phyloP scores from a whole-genome alignment of 23 tunicate genomes.

The Trididemnum nubilum region DNA sequence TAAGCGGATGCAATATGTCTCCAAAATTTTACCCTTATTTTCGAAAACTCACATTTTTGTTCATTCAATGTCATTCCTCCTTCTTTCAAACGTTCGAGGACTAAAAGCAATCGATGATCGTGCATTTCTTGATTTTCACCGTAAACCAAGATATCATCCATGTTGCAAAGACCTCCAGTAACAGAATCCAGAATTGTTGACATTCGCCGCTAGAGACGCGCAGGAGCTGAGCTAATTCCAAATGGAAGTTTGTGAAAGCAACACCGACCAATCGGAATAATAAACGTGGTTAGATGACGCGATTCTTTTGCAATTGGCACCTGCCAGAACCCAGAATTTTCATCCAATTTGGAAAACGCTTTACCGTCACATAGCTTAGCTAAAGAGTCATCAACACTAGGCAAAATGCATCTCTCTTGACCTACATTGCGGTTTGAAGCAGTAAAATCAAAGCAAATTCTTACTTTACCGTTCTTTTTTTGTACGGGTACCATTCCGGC shows the following conservation, averaged over 20 bases:
- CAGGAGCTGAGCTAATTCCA: constrained; percentile 42
- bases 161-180: not conserved
- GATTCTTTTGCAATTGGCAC: constrained; percentile 10
- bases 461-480: constrained; percentile 34
- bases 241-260: constrained; percentile 45
- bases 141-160: not conserved
- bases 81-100: not conserved
- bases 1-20: not conserved
- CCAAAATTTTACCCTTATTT: not conserved
- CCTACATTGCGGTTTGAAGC: not conserved
- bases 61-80: constrained; percentile 12
- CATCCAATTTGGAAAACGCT: constrained; percentile 35
- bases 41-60: constrained; percentile 22
- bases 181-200: not conserved
- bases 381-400: constrained; percentile 37
- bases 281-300: constrained; percentile 13
- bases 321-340: constrained; percentile 56
- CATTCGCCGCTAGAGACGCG: constrained; percentile 28
- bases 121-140: not conserved
- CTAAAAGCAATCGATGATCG: not conserved
- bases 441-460: constrained; percentile 47
- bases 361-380: constrained; percentile 11
- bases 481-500: constrained; percentile 18
- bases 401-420: constrained; percentile 19
- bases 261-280: not conserved